Percentiles rank a stretch among this genome's conserved stretches.
These are phyloP conservation scores for Sweltsa coloradensis DNA, from an alignment of 1,140 invertebrate genomes.

Conservation along the genomic window DNA sequence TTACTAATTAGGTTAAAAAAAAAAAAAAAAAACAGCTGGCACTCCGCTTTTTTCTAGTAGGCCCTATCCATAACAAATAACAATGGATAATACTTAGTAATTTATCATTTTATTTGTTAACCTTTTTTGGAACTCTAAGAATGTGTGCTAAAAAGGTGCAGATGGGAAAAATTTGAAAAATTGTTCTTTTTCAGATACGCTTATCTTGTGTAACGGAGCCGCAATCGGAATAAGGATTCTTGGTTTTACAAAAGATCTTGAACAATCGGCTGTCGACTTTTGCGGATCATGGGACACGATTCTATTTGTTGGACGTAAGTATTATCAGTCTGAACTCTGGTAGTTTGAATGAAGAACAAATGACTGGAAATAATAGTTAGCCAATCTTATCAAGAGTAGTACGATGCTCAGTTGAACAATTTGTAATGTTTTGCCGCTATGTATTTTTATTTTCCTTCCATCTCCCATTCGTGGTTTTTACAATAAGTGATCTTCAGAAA, in stretches of 20 bases:
- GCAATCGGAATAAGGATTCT: slow-evolving; percentile 48
- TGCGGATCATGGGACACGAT: slow-evolving; percentile 63
- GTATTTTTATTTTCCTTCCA: too few relatives aligned
- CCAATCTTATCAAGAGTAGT: too few relatives aligned
- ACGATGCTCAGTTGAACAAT: too few relatives aligned
- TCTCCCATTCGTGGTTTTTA: too few relatives aligned
- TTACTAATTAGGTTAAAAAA: too few relatives aligned
- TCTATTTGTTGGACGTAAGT: slow-evolving; percentile 39
- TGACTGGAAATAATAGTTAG: too few relatives aligned
- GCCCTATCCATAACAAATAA: slow-evolving; percentile 7
- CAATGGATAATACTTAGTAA: neutral
- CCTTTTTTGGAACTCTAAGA: slow-evolving; percentile 8
- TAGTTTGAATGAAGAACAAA: too few relatives aligned
- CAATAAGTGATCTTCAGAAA: too few relatives aligned
- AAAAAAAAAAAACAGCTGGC: too few relatives aligned
- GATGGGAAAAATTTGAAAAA: slow-evolving; percentile 4
- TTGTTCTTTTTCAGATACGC: slow-evolving; percentile 37
- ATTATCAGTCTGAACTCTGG: too few relatives aligned
- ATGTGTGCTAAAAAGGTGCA: neutral
- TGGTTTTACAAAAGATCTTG: slow-evolving; percentile 32
- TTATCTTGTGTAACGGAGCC: slow-evolving; percentile 54
- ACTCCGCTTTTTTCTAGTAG: too few relatives aligned
- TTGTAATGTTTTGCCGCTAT: too few relatives aligned
- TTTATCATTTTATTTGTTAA: slow-evolving; percentile 7
- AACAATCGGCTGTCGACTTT: slow-evolving; percentile 44